Conservation (phyloP, 2,797 vertebrate genomes). For the Hypotaenidia philippensis region DNA sequence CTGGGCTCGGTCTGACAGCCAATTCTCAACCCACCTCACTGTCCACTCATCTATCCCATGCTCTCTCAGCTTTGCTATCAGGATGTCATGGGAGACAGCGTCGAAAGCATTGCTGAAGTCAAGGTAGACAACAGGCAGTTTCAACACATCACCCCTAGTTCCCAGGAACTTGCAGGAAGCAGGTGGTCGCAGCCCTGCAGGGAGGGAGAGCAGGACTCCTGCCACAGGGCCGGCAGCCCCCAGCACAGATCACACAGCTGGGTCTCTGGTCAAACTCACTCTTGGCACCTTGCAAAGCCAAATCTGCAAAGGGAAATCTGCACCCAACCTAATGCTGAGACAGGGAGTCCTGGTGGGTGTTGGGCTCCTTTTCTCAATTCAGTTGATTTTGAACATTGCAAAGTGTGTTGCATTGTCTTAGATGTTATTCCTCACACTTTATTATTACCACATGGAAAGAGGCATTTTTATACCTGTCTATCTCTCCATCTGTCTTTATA, state of each 20-base stretch:
- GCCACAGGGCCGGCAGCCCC: background rate
- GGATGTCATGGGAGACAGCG: too few relatives aligned
- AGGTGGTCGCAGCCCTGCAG: fast-evolving
- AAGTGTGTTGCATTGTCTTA: background rate
- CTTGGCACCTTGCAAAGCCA: background rate
- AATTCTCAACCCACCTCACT: too few relatives aligned
- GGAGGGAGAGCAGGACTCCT: background rate
- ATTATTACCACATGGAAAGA: background rate
- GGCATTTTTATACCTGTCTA: background rate
- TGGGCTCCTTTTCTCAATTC: background rate
- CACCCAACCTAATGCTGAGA: background rate
- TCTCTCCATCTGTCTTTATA: background rate
- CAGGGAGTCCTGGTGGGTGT: background rate
- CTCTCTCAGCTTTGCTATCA: too few relatives aligned
- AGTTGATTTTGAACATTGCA: background rate
- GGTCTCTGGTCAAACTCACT: background rate
- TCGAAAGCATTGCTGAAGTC: too few relatives aligned
- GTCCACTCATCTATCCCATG: too few relatives aligned
- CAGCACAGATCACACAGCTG: background rate
- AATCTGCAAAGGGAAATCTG: background rate
- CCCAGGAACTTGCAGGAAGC: background rate
- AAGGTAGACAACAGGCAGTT: background rate
- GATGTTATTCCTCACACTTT: background rate
- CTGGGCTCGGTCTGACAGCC: too few relatives aligned
- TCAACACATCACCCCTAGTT: background rate